phyloP scores from a whole-genome alignment of 2,888 invertebrate species.

The Sipha maydis region DNA sequence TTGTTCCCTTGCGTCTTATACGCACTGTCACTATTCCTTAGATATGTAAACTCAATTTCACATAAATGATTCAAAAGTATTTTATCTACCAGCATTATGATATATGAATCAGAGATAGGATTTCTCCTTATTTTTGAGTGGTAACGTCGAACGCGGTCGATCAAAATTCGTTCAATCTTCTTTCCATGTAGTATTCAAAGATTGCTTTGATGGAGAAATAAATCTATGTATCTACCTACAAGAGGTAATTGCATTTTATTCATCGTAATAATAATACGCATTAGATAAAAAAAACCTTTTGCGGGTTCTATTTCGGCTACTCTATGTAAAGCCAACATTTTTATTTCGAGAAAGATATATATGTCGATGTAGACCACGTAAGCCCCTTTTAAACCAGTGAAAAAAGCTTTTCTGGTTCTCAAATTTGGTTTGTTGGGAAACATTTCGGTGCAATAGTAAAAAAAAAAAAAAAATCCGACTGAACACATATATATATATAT shows the following conservation, averaged over 20 bases:
- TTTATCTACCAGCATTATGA: conserved; percentile 29
- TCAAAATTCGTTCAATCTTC: conserved; percentile 34
- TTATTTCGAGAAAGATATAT: conserved; percentile 9
- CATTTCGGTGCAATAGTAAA: background rate
- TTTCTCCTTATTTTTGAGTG: conserved; percentile 12
- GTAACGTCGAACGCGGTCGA: conserved; percentile 17
- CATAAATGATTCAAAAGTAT: conserved; percentile 22
- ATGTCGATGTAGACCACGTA: background rate
- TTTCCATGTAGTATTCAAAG: conserved; percentile 39
- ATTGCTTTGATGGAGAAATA: conserved; percentile 42
- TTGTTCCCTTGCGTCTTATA: background rate
- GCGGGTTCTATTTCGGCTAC: background rate
- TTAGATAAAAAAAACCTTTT: conserved; percentile 14
- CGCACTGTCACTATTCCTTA: background rate
- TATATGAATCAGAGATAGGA: conserved; percentile 22
- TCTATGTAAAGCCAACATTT: conserved; percentile 21
- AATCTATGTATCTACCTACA: conserved; percentile 45
- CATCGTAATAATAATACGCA: conserved; percentile 33
- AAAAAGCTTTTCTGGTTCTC: conserved; percentile 30
- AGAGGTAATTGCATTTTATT: conserved; percentile 36
- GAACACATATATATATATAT: background rate
- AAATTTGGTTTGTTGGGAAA: conserved; percentile 26
- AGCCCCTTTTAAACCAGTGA: conserved; percentile 17
- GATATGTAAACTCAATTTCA: conserved; percentile 5
- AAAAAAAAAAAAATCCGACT: background rate